Percentiles rank a stretch among this genome's conserved stretches.
phyloP scores from a whole-genome alignment of 2,888 invertebrate species.

The Drosophila birchii region DNA sequence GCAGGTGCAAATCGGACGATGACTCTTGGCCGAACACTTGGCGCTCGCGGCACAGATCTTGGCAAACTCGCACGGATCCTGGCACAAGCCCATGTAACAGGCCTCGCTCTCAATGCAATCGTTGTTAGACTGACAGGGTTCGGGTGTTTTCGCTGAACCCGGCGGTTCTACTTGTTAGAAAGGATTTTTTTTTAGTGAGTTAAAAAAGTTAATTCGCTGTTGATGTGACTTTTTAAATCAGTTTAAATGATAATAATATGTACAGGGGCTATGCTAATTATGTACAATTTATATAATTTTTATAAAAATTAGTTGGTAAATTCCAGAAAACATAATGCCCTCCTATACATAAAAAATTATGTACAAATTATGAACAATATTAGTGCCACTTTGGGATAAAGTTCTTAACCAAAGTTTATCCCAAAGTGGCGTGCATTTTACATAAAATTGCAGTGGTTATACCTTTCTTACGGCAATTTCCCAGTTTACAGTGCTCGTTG shows the following conservation, averaged over 20 bases:
- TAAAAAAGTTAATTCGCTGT: constrained; percentile 35
- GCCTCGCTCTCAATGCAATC: constrained; percentile 93
- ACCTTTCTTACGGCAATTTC: constrained; percentile 86
- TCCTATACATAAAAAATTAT: constrained; percentile 43
- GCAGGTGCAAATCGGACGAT: constrained; percentile 93
- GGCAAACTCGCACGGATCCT: constrained; percentile 93
- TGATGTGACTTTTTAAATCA: constrained; percentile 1
- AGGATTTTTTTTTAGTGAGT: constrained; percentile 59
- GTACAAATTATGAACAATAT: constrained; percentile 25
- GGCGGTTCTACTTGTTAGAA: constrained; percentile 87
- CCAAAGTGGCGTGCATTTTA: constrained; percentile 40
- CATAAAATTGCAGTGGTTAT: constrained; percentile 54
- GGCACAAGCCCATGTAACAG: constrained; percentile 92
- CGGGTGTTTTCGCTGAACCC: constrained; percentile 89
- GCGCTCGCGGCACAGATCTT: constrained; percentile 91
- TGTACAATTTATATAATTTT: constrained; percentile 28
- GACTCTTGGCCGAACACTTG: constrained; percentile 92
- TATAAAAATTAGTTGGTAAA: constrained; percentile 29
- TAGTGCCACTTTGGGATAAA: constrained; percentile 36
- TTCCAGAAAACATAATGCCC: constrained; percentile 35
- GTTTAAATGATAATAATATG: constrained; percentile 27
- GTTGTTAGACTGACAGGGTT: constrained; percentile 92
- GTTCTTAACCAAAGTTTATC: not conserved
- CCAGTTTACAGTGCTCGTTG: constrained; percentile 87
- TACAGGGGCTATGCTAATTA: constrained; percentile 42